A percentile compares a stretch with the other conserved stretches of the same genome.
These are phyloP conservation scores for Dromococcyx pavoninus DNA, from an alignment of 2,797 vertebrate species.

Conservation along the genomic window DNA sequence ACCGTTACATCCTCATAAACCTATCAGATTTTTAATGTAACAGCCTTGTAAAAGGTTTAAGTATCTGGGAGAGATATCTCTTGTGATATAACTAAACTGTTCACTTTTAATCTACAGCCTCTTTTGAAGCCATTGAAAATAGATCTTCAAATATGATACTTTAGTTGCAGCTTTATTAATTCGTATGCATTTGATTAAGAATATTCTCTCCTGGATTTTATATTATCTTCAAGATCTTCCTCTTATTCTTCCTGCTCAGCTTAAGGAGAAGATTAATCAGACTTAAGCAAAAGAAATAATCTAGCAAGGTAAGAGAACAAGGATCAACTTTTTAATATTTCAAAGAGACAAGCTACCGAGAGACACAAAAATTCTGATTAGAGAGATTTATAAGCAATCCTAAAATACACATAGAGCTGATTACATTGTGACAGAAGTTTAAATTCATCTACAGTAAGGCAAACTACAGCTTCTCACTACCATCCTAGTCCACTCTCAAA, in stretches of 20 bases:
- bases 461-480: constrained; percentile 4
- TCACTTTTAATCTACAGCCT: constrained; percentile 39
- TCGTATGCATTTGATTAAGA: constrained; percentile 53
- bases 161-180: constrained; percentile 47
- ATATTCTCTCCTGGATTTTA: constrained; percentile 47
- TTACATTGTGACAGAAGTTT: constrained; percentile 1
- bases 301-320: constrained; percentile 51
- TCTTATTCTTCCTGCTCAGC: constrained; percentile 44
- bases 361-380: constrained; percentile 57
- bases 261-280: constrained; percentile 57
- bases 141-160: constrained; percentile 48
- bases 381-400: constrained; percentile 59
- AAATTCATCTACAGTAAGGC: background rate
- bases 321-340: constrained; percentile 54
- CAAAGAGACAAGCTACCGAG: background rate
- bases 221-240: constrained; percentile 59
- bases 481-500: background rate
- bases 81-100: constrained; percentile 37
- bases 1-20: background rate
- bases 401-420: constrained; percentile 38
- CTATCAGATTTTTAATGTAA: background rate
- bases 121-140: constrained; percentile 49
- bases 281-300: constrained; percentile 43
- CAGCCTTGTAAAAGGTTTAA: constrained; percentile 14
- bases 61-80: constrained; percentile 30